Conservation (phyloP, 2,888 invertebrate genomes). For the Danaus chrysippus region DNA sequence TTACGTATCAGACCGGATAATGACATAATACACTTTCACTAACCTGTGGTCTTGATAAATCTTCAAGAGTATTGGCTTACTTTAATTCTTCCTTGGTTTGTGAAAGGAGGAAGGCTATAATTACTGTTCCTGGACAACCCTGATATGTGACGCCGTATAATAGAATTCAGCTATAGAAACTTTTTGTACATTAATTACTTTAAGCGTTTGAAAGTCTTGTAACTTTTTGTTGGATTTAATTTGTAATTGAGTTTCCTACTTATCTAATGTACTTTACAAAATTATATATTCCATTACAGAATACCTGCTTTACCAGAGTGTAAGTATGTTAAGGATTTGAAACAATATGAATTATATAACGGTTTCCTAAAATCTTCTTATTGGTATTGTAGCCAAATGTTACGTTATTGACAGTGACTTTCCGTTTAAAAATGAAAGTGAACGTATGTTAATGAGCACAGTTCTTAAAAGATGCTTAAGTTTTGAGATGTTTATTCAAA, state of each 20-base stretch:
- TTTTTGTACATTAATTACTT: neutral
- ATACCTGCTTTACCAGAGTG: no score
- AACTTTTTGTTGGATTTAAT: no score
- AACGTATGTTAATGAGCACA: conserved; percentile 27
- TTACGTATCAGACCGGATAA: conserved; percentile 21
- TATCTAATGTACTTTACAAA: no score
- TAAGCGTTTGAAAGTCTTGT: neutral
- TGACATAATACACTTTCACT: conserved; percentile 67
- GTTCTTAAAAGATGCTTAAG: neutral
- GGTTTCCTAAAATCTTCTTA: neutral
- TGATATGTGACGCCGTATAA: neutral
- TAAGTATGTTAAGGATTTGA: neutral
- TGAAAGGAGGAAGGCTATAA: conserved; percentile 30
- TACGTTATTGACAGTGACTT: conserved; percentile 36
- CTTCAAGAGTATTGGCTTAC: conserved; percentile 28
- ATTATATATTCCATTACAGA: no score
- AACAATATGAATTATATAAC: neutral
- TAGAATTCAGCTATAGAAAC: neutral
- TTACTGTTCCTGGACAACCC: conserved; percentile 11
- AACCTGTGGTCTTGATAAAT: conserved; percentile 9
- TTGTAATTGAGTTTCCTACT: no score
- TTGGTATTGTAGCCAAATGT: conserved; percentile 1
- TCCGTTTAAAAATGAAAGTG: conserved; percentile 56
- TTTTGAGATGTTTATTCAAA: neutral
- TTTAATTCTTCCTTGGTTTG: conserved; percentile 17